Conservation (phyloP, 2,113 vertebrate genomes). For the Toxotes jaculatrix region DNA sequence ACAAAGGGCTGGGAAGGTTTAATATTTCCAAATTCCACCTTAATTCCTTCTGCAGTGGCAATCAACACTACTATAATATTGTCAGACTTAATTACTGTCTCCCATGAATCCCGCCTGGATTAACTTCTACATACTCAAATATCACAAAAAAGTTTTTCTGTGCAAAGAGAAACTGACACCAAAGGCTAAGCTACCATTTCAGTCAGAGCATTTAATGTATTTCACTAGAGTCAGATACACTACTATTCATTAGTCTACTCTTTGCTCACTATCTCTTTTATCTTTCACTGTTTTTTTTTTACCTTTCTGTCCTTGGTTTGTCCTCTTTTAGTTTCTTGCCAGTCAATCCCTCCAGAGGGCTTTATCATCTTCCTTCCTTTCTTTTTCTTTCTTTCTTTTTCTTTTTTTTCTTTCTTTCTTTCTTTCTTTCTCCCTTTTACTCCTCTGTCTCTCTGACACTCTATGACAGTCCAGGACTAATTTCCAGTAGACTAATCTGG, state of each 20-base stretch:
- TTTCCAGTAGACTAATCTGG: slow-evolving; percentile 73
- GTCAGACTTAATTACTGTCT: slow-evolving; percentile 20
- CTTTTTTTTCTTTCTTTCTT: not conserved
- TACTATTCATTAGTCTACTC: slow-evolving; percentile 24
- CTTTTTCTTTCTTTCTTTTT: not conserved
- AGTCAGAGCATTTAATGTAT: slow-evolving; percentile 31
- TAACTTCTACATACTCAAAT: not conserved
- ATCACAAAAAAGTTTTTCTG: not conserved
- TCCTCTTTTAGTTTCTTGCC: slow-evolving; percentile 11
- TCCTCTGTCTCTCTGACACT: slow-evolving; percentile 38
- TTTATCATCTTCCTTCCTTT: not conserved
- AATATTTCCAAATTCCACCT: not conserved
- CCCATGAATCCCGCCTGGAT: slow-evolving; percentile 15
- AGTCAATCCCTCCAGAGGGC: slow-evolving; percentile 15
- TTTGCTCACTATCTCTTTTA: slow-evolving; percentile 30
- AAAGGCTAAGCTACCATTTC: slow-evolving; percentile 26
- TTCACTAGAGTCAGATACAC: slow-evolving; percentile 34
- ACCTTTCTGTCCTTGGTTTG: slow-evolving; percentile 47
- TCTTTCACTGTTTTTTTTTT: slow-evolving; percentile 19
- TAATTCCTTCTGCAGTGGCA: not conserved
- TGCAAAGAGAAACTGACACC: slow-evolving; percentile 32
- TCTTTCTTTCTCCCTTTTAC: not conserved
- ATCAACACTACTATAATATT: not conserved
- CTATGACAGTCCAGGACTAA: slow-evolving; percentile 61
- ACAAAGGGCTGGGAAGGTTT: too few relatives aligned